phyloP scores from a whole-genome alignment of 2,113 vertebrate genomes.

The Salvelinus fontinalis region DNA sequence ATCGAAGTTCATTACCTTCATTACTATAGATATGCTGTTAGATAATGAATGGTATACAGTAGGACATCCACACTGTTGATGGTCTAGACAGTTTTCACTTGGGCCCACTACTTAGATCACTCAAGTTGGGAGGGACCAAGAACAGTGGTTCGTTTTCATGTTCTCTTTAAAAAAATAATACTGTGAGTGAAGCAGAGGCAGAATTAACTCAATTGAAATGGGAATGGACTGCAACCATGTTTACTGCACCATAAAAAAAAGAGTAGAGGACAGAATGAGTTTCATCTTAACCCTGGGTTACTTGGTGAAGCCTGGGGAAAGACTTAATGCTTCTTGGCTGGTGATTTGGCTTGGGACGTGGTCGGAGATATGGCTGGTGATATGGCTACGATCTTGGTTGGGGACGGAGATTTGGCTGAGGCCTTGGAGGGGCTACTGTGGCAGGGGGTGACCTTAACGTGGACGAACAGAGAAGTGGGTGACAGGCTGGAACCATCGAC shows the following conservation, averaged over 20 bases:
- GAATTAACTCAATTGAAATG: no score
- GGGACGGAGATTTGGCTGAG: not conserved
- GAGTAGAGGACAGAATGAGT: no score
- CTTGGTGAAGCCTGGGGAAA: not conserved
- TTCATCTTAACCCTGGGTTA: not conserved
- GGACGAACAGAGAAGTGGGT: slow-evolving; percentile 88
- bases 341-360: slow-evolving; percentile 27
- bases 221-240: no score
- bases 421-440: slow-evolving; percentile 47
- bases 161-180: no score
- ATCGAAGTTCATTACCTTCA: no score
- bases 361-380: slow-evolving; percentile 9
- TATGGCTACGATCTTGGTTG: not conserved
- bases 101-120: no score
- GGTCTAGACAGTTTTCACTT: not conserved
- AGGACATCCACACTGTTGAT: not conserved
- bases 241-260: no score
- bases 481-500: slow-evolving; percentile 83
- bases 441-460: slow-evolving; percentile 65
- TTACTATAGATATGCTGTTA: not conserved
- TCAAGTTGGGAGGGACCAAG: no score
- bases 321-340: not conserved
- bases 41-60: not conserved
- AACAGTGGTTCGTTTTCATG: no score
- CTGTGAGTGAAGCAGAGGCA: no score